phyloP scores from a whole-genome alignment of 1,140 invertebrate species.

The Aphis craccivora region DNA sequence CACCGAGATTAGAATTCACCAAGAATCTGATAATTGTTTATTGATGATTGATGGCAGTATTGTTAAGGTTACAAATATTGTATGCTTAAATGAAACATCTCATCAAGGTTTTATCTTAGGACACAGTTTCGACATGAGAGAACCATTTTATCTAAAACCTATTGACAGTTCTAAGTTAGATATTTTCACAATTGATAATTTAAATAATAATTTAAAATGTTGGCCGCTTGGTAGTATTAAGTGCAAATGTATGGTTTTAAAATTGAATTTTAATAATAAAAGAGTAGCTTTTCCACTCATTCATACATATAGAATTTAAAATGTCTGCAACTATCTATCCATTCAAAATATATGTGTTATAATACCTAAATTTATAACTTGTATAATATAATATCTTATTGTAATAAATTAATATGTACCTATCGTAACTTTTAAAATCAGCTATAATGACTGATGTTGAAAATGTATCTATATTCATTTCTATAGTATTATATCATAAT shows the following conservation, averaged over 20 bases:
- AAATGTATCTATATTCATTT: no score
- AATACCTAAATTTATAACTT: no score
- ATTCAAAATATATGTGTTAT: no score
- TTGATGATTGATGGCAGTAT: not conserved
- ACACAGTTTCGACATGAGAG: not conserved
- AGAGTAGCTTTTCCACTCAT: not conserved
- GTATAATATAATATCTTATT: no score
- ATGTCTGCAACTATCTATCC: no score
- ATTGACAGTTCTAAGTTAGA: not conserved
- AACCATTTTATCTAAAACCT: constrained; percentile 2
- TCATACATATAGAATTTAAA: not conserved
- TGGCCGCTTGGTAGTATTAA: not conserved
- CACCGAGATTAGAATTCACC: not conserved
- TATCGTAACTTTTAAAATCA: no score
- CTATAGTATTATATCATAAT: no score
- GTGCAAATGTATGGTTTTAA: not conserved
- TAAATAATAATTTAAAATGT: constrained; percentile 7
- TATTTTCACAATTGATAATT: not conserved
- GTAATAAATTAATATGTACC: no score
- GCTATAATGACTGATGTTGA: no score
- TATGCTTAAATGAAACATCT: not conserved
- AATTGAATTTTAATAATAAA: not conserved
- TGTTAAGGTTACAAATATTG: not conserved
- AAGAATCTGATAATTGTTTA: not conserved
- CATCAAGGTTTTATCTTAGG: not conserved